These are phyloP conservation scores for Plotosus lineatus DNA, from an alignment of 2,113 vertebrate species.

Conservation along the genomic window DNA sequence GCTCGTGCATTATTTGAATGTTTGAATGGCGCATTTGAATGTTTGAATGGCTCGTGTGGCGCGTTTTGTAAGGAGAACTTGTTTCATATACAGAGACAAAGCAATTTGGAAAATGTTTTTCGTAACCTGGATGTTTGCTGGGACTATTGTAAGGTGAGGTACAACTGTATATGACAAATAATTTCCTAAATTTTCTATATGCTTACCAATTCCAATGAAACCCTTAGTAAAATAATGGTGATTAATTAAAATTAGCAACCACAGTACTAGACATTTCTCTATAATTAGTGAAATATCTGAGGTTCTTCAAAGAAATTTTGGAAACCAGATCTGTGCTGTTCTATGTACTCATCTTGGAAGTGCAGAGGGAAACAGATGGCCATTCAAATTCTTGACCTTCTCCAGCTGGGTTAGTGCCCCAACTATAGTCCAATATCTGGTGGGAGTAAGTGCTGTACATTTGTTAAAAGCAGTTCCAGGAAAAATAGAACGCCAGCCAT, in stretches of 20 bases:
- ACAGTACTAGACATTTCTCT: not conserved
- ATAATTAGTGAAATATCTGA: too few relatives aligned
- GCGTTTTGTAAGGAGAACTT: too few relatives aligned
- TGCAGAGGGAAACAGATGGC: slow-evolving; percentile 8
- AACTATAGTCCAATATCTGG: not conserved
- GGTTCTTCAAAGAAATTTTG: not conserved
- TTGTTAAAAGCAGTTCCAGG: not conserved
- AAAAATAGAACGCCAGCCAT: not conserved
- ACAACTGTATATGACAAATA: too few relatives aligned
- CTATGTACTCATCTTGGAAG: not conserved
- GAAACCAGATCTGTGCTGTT: not conserved
- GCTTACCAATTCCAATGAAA: not conserved
- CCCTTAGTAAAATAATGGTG: not conserved
- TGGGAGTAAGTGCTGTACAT: not conserved
- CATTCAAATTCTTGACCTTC: slow-evolving; percentile 3
- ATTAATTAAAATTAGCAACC: not conserved
- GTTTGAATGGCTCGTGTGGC: too few relatives aligned
- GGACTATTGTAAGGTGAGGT: too few relatives aligned
- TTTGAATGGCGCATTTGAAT: too few relatives aligned
- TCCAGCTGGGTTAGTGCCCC: not conserved
- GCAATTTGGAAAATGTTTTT: too few relatives aligned
- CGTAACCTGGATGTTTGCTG: too few relatives aligned
- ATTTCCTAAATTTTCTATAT: not conserved
- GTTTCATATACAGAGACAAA: too few relatives aligned
- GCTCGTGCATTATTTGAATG: too few relatives aligned